Conservation (phyloP, 2,797 vertebrate species). For the Buceros bicornis region DNA sequence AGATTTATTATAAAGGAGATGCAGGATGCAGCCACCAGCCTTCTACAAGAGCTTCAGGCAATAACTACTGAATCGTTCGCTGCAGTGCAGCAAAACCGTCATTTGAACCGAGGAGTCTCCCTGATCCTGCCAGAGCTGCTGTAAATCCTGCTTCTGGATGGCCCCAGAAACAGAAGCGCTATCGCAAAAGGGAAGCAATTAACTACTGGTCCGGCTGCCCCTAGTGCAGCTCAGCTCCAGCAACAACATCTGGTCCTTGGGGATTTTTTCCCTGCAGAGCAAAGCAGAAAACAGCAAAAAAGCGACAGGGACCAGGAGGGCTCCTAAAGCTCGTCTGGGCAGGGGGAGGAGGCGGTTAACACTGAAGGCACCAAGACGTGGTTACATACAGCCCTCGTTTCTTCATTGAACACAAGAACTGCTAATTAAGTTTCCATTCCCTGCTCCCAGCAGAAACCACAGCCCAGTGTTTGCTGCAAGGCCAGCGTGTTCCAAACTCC, state of each 20-base stretch:
- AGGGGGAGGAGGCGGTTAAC: background rate
- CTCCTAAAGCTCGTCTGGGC: background rate
- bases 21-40: background rate
- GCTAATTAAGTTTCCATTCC: constrained; percentile 22
- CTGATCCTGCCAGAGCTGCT: too few relatives aligned
- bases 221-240: background rate
- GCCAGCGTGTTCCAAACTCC: background rate
- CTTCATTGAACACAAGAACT: background rate
- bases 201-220: background rate
- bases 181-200: background rate
- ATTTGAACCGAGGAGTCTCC: background rate
- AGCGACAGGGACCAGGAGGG: background rate
- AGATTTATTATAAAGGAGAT: background rate
- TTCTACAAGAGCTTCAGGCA: background rate
- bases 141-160: too few relatives aligned
- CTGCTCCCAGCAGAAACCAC: constrained; percentile 25
- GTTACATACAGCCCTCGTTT: background rate
- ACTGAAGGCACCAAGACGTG: background rate
- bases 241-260: too few relatives aligned
- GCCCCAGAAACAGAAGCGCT: too few relatives aligned
- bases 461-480: background rate
- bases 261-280: background rate
- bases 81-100: background rate
- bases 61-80: background rate
- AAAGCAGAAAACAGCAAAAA: background rate